These are phyloP conservation scores for Zaprionus obscuricornis DNA, from an alignment of 2,888 invertebrate genomes.

Conservation along the genomic window DNA sequence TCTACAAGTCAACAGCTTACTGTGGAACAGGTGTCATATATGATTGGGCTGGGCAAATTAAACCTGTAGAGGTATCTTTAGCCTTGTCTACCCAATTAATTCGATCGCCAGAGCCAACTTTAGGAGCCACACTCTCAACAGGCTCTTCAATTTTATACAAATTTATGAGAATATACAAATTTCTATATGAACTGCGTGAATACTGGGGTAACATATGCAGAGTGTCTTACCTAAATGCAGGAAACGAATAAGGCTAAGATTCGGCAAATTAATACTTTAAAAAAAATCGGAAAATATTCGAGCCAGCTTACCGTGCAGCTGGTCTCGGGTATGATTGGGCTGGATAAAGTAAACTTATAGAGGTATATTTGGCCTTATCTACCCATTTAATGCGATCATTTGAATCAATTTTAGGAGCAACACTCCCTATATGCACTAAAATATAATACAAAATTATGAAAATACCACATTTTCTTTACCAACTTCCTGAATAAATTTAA, in stretches of 20 bases:
- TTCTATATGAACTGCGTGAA: not conserved
- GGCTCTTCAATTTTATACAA: conserved; percentile 80
- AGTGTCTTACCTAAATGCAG: not conserved
- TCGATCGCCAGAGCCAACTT: conserved; percentile 85
- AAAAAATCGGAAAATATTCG: conserved; percentile 13
- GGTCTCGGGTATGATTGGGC: conserved; percentile 90
- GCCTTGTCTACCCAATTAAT: conserved; percentile 76
- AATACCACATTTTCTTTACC: conserved; percentile 77
- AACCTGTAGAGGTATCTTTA: conserved; percentile 54
- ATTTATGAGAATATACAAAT: not conserved
- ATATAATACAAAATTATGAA: not conserved
- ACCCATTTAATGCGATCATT: conserved; percentile 87
- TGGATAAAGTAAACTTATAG: conserved; percentile 89
- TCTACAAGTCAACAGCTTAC: too few species aligned
- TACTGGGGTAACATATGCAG: too few species aligned
- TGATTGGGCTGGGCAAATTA: conserved; percentile 90
- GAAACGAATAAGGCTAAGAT: too few species aligned
- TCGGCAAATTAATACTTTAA: not conserved
- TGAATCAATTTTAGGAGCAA: conserved; percentile 87
- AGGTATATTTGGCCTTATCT: conserved; percentile 81
- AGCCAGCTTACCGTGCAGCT: conserved; percentile 82
- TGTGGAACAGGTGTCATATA: too few species aligned
- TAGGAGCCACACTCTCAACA: conserved; percentile 85
- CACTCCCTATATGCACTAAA: conserved; percentile 88
- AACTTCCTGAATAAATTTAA: conserved; percentile 84